phyloP scores from a whole-genome alignment of 2,888 invertebrate genomes.

The Petrolisthes cinctipes region DNA sequence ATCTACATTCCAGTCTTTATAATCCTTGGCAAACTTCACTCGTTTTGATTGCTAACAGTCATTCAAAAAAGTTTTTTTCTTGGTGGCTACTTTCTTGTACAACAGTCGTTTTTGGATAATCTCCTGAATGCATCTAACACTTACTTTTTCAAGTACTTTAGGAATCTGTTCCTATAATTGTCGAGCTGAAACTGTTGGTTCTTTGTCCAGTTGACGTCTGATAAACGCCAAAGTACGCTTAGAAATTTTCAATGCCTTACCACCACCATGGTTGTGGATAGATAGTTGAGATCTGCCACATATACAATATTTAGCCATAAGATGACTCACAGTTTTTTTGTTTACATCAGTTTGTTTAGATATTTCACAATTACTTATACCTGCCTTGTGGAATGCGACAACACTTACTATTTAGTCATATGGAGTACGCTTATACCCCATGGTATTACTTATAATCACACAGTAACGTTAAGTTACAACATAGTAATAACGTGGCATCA shows the following conservation, averaged over 20 bases:
- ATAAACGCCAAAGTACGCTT: neutral
- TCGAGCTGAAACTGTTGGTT: neutral
- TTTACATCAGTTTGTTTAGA: neutral
- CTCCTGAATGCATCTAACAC: neutral
- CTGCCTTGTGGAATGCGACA: neutral
- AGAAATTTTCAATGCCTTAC: neutral
- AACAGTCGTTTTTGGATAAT: neutral
- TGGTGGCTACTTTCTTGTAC: neutral
- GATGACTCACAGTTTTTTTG: neutral
- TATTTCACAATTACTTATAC: slow-evolving; percentile 3
- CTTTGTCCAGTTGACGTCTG: neutral
- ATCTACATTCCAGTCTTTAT: neutral
- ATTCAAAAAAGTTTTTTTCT: neutral
- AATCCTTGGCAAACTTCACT: neutral
- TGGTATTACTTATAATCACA: too few species aligned
- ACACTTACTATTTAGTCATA: slow-evolving; percentile 1
- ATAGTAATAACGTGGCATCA: too few species aligned
- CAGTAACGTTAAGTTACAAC: too few species aligned
- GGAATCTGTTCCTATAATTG: neutral
- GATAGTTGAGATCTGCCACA: neutral
- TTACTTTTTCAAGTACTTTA: neutral
- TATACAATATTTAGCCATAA: neutral
- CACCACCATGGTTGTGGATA: slow-evolving; percentile 10
- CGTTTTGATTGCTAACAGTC: neutral
- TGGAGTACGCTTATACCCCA: neutral